Conservation (phyloP, 2,888 invertebrate species). For the Lamellibrachia satsuma region DNA sequence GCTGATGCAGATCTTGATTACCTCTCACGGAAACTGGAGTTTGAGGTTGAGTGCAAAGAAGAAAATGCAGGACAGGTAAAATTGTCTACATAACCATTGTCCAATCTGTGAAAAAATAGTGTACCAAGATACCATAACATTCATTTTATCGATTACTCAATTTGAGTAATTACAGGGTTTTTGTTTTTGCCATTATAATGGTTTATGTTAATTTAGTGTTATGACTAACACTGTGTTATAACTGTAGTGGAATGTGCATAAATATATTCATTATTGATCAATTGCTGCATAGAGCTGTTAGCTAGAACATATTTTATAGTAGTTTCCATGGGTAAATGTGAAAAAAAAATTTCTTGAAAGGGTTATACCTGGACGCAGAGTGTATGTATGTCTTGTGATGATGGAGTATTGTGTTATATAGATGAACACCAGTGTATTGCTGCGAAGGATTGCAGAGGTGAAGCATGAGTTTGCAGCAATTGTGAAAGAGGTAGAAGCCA, state of each 20-base stretch:
- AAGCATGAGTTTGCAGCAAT: background rate
- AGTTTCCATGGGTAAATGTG: too few species aligned
- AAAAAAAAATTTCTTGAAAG: too few species aligned
- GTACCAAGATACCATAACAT: background rate
- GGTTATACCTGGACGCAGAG: background rate
- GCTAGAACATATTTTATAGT: background rate
- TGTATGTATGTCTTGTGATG: background rate
- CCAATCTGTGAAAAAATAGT: background rate
- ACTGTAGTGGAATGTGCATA: background rate
- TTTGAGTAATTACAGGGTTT: background rate
- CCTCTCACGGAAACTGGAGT: constrained; percentile 50
- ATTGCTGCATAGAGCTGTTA: background rate
- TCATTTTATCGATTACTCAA: background rate
- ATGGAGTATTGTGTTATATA: constrained; percentile 32
- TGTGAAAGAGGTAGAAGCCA: background rate
- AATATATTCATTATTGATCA: background rate
- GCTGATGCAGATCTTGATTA: constrained; percentile 54
- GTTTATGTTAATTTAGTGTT: background rate
- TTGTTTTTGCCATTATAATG: background rate
- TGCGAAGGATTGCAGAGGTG: background rate
- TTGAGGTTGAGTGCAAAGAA: constrained; percentile 46
- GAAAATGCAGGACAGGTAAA: constrained; percentile 22
- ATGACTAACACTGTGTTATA: background rate
- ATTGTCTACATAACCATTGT: background rate
- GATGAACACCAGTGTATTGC: constrained; percentile 30